phyloP scores from a whole-genome alignment of 2,888 invertebrate species.

The Drosophila buzzatii region DNA sequence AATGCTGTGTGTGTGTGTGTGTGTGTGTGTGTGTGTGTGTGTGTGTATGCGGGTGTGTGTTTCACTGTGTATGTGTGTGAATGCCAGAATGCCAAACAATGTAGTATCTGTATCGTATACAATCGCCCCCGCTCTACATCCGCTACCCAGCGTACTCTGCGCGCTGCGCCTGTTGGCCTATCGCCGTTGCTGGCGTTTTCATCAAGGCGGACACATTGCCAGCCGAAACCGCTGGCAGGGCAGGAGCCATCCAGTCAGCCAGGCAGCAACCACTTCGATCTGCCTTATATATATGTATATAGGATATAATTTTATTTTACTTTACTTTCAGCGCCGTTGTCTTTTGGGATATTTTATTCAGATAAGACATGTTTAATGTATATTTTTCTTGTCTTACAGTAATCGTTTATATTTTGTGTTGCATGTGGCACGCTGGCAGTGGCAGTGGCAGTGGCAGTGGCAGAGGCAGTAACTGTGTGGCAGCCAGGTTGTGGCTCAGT shows the following conservation, averaged over 20 bases:
- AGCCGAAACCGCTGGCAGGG: constrained; percentile 30
- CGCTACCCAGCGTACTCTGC: neutral
- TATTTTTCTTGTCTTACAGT: constrained; percentile 80
- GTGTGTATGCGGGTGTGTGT: constrained; percentile 25
- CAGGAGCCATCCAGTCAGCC: constrained; percentile 17
- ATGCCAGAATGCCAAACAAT: constrained; percentile 61
- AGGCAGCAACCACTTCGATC: constrained; percentile 61
- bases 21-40: constrained; percentile 27
- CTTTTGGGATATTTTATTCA: constrained; percentile 81
- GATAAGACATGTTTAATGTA: constrained; percentile 83
- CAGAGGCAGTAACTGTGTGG: constrained; percentile 9
- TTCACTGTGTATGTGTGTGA: constrained; percentile 24
- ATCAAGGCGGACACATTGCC: constrained; percentile 68
- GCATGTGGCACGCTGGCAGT: constrained; percentile 44
- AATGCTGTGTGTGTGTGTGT: constrained; percentile 49
- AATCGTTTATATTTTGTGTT: constrained; percentile 80
- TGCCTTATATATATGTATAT: constrained; percentile 28
- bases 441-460: constrained; percentile 12
- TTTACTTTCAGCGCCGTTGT: constrained; percentile 76
- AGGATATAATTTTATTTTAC: constrained; percentile 78
- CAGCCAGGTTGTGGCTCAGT: constrained; percentile 44
- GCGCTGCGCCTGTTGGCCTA: constrained; percentile 32
- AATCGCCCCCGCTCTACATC: neutral
- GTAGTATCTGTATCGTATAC: constrained; percentile 59
- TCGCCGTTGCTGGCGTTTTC: constrained; percentile 39